These are phyloP conservation scores for Calyptomena viridis DNA, from an alignment of 2,113 vertebrate species.

Conservation along the genomic window DNA sequence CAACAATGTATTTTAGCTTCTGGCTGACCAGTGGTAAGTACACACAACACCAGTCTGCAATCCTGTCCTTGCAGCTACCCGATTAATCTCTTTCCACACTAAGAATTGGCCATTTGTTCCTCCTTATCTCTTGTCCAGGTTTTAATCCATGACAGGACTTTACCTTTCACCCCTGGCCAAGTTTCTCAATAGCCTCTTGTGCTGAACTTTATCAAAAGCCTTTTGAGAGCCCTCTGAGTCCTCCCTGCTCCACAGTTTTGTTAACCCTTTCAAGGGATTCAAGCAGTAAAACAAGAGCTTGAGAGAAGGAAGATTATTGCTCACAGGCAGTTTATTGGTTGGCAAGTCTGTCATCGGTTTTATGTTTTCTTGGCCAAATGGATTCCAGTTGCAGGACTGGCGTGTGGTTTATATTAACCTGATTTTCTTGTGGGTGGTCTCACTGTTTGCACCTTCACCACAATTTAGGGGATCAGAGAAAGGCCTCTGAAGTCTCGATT, in stretches of 20 bases:
- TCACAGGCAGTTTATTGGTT: neutral
- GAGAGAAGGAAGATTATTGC: neutral
- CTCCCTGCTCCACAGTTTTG: neutral
- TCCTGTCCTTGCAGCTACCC: neutral
- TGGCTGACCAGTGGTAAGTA: neutral
- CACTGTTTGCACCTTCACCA: neutral
- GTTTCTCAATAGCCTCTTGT: conserved; percentile 68
- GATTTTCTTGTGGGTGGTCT: neutral
- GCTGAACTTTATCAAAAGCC: conserved; percentile 54
- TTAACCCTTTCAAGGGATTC: conserved; percentile 41
- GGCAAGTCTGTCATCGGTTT: neutral
- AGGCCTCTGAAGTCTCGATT: neutral
- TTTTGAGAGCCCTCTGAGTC: conserved; percentile 30
- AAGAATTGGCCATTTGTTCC: conserved; percentile 57
- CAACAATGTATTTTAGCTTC: neutral
- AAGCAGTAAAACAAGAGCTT: neutral
- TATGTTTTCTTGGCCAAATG: conserved; percentile 1
- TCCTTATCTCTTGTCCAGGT: conserved; percentile 59
- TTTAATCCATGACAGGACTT: conserved; percentile 63
- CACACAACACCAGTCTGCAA: neutral
- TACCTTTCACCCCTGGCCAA: conserved; percentile 64
- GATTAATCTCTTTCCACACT: neutral
- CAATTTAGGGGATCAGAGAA: neutral
- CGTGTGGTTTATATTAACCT: neutral
- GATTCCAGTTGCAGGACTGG: neutral